Base-by-base conservation (phyloP, 2,113 vertebrate species). In the Chaenogobius annularis region DNA sequence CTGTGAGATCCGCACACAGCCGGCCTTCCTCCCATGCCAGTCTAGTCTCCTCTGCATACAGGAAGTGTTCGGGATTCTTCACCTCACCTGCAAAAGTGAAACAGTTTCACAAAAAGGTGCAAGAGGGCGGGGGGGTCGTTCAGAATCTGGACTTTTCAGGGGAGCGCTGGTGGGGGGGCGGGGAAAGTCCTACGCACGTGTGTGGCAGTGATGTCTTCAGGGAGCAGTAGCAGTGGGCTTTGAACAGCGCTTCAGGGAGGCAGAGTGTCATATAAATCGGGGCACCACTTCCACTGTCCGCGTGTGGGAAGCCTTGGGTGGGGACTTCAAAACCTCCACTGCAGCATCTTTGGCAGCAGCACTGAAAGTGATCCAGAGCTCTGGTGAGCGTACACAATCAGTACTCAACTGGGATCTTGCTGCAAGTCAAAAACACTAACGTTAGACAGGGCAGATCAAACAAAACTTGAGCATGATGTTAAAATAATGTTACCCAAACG, bases 191-290 rank as follows among this genome's bases (percentile, higher is more conserved):
- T 19, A 12, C 6, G 1, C 76, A 95, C 94, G n/a, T n/a, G n/a
- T n/a, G n/a, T n/a, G n/a, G n/a, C 93, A 11, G 35, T 83, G 72
- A 95, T 85, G 75, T 95, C 94, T 1, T 89, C 88, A 20, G n/a
- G n/a, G n/a, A n/a, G 78, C 85, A 15, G 94, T 93, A 22, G 93
- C 80, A 26, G 92, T 4, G n/a, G 0, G 95, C 92, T 68, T 93
- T 92, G 75, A 95, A 95, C n/a, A n/a, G n/a, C n/a, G n/a, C 20
- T 83, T 91, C 90, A 93, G n/a, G n/a, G n/a, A n/a, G n/a, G n/a
- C n/a, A n/a, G n/a, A n/a, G n/a, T 90, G 70, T 90, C 87, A 0
- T 94, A 96, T n/a, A 96, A 89, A 81, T 96, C 95, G 0, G 94
- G 96, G n/a, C n/a, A n/a, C n/a, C 31, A 91, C 90, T 0, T 83